phyloP scores from a whole-genome alignment of 2,888 invertebrate species.

The Aleiodes leptofemur region DNA sequence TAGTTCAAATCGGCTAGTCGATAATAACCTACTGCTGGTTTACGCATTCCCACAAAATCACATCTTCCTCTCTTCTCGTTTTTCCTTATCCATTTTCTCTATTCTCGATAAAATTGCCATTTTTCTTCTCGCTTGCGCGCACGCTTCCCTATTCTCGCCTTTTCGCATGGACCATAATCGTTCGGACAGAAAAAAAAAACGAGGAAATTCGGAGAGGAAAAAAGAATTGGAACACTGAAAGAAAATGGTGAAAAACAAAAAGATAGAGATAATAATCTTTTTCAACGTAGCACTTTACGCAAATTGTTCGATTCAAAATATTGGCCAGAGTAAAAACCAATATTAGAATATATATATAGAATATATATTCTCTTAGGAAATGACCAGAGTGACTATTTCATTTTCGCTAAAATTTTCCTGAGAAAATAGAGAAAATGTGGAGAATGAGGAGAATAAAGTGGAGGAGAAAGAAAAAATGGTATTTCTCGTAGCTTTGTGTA shows the following conservation, averaged over 20 bases:
- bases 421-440: conserved; percentile 10
- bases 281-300: conserved; percentile 36
- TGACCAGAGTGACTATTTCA: conserved; percentile 10
- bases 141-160: neutral
- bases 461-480: neutral
- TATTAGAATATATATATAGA: conserved; percentile 23
- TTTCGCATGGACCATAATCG: conserved; percentile 17
- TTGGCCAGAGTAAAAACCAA: conserved; percentile 35
- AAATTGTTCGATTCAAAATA: conserved; percentile 40
- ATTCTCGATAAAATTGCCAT: neutral
- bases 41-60: neutral
- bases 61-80: neutral
- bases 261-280: conserved; percentile 31
- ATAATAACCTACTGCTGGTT: conserved; percentile 25
- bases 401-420: neutral
- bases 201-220: conserved; percentile 23
- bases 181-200: neutral
- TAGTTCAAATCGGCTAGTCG: conserved; percentile 33
- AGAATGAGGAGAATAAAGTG: neutral
- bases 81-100: neutral
- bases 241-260: conserved; percentile 13
- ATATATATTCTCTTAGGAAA: neutral
- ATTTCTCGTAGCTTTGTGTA: neutral
- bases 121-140: neutral
- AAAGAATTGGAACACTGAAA: neutral